These are phyloP conservation scores for Anisognathus igniventris DNA, from an alignment of 2,797 vertebrate species.

Conservation along the genomic window DNA sequence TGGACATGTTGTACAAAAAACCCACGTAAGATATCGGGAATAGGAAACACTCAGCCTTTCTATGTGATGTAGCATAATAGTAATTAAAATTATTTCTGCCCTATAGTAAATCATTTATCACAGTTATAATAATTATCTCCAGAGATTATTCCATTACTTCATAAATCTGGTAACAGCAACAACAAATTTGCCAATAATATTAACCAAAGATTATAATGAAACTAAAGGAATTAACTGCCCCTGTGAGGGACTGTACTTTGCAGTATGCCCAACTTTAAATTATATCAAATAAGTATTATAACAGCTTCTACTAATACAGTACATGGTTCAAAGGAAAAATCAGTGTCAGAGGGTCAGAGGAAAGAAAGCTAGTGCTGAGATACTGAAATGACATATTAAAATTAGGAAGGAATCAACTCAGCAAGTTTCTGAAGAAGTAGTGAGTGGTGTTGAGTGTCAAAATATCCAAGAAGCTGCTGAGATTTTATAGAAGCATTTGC, in stretches of 20 bases:
- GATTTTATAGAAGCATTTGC: not conserved
- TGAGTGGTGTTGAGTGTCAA: not conserved
- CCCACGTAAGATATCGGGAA: not conserved
- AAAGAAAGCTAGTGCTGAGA: not conserved
- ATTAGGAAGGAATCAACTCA: not conserved
- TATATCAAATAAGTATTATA: not conserved
- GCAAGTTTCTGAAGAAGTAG: not conserved
- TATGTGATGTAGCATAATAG: not conserved
- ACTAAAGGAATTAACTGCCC: not conserved
- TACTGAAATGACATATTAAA: not conserved
- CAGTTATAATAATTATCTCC: not conserved
- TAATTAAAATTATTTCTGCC: not conserved
- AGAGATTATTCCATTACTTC: not conserved
- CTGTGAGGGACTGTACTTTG: not conserved
- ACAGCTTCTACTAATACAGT: not conserved
- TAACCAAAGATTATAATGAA: not conserved
- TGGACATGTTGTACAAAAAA: not conserved
- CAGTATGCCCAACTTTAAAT: not conserved
- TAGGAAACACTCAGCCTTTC: not conserved
- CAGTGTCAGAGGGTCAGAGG: not conserved
- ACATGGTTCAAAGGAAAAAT: not conserved
- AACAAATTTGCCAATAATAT: not conserved
- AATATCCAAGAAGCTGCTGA: not conserved
- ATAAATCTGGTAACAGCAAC: not conserved
- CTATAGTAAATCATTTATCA: not conserved